phyloP scores from a whole-genome alignment of 2,888 invertebrate species.

The Amblyjoppa fuscipennis region DNA sequence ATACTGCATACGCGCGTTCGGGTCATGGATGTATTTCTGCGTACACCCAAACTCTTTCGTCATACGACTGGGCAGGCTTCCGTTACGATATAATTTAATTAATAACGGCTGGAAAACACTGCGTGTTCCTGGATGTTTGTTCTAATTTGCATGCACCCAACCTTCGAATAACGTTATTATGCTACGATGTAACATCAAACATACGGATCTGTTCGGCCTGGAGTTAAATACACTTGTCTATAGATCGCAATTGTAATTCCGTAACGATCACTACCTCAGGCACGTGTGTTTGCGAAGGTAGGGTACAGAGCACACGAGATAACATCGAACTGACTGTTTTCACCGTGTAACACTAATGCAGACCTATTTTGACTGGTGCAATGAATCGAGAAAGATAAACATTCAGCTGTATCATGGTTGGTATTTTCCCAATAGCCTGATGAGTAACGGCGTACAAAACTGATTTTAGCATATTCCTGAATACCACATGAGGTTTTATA shows the following conservation, averaged over 20 bases:
- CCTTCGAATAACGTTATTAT: background rate
- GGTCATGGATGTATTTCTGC: background rate
- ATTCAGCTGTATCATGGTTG: background rate
- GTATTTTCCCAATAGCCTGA: background rate
- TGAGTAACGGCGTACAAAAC: background rate
- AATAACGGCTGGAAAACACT: slow-evolving; percentile 70
- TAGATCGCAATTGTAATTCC: background rate
- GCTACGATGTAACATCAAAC: slow-evolving; percentile 1
- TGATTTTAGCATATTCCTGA: background rate
- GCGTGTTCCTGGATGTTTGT: slow-evolving; percentile 53
- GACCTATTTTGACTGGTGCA: too few species aligned
- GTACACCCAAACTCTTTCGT: background rate
- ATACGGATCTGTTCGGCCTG: background rate
- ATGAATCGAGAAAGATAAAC: background rate
- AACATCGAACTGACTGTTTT: too few species aligned
- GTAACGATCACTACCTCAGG: background rate
- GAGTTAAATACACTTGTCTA: background rate
- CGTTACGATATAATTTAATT: slow-evolving; percentile 66
- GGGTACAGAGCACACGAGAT: background rate
- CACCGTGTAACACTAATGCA: too few species aligned
- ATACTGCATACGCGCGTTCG: background rate
- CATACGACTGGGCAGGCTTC: background rate
- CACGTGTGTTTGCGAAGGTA: background rate
- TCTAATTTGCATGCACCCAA: slow-evolving; percentile 67
- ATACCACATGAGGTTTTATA: background rate